Conservation (phyloP, 2,888 invertebrate genomes). For the Ophion costatus region DNA sequence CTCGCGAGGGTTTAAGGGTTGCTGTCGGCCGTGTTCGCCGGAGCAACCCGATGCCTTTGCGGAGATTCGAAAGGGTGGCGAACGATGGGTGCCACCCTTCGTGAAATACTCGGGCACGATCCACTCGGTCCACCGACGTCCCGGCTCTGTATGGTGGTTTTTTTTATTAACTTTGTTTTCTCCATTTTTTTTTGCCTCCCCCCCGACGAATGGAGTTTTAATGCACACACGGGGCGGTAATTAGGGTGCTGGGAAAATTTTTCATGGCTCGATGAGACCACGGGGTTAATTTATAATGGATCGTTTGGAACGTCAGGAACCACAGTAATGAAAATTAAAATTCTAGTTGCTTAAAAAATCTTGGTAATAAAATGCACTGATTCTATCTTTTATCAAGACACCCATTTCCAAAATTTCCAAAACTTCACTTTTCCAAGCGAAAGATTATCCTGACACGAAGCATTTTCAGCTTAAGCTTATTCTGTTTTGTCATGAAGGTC, state of each 20-base stretch:
- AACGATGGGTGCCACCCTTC: constrained; percentile 63
- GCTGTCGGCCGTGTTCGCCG: constrained; percentile 22
- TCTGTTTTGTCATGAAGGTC: not conserved
- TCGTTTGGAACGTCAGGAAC: not conserved
- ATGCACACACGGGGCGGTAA: constrained; percentile 77
- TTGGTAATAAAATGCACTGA: too few relatives aligned
- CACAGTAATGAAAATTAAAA: constrained; percentile 19
- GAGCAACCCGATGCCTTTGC: constrained; percentile 46
- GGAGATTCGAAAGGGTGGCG: constrained; percentile 66
- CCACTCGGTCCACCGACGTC: constrained; percentile 35
- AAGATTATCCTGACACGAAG: too few relatives aligned
- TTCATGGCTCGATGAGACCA: constrained; percentile 45
- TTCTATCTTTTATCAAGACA: too few relatives aligned
- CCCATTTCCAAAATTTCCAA: too few relatives aligned
- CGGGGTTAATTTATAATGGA: constrained; percentile 41
- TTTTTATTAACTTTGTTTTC: constrained; percentile 36
- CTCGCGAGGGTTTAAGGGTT: constrained; percentile 51
- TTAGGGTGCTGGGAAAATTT: constrained; percentile 51
- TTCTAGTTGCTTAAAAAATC: constrained; percentile 70
- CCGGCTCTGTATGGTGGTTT: constrained; percentile 35
- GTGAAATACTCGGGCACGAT: constrained; percentile 49
- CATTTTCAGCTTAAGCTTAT: not conserved
- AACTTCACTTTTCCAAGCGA: too few relatives aligned
- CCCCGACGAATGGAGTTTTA: constrained; percentile 73
- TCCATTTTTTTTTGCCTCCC: constrained; percentile 69